These are phyloP conservation scores for Lycaena phlaeas DNA, from an alignment of 2,888 invertebrate species.

Conservation along the genomic window DNA sequence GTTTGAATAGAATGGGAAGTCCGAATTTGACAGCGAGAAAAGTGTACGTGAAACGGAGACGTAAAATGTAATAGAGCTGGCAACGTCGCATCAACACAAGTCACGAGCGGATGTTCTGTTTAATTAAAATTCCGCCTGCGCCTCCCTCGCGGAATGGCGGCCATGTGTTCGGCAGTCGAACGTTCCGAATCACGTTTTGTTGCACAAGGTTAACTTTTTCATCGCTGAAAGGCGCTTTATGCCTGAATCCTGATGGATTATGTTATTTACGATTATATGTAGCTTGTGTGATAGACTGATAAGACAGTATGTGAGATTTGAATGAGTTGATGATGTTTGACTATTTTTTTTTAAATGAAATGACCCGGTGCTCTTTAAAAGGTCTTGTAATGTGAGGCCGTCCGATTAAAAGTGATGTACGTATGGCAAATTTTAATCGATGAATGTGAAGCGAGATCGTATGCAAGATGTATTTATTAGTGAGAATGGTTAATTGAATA, in stretches of 20 bases:
- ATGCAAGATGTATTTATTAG: slow-evolving; percentile 67
- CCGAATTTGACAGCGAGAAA: background rate
- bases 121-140: slow-evolving; percentile 74
- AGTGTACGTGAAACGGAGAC: slow-evolving; percentile 42
- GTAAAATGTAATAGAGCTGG: slow-evolving; percentile 43
- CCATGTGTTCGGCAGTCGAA: slow-evolving; percentile 68
- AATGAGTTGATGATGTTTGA: slow-evolving; percentile 33
- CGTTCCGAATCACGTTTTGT: slow-evolving; percentile 65
- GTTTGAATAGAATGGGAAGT: slow-evolving; percentile 6
- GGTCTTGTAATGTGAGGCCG: slow-evolving; percentile 62
- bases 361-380: slow-evolving; percentile 69
- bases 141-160: slow-evolving; percentile 73
- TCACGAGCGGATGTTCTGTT: slow-evolving; percentile 72
- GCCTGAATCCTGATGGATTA: slow-evolving; percentile 43
- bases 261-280: slow-evolving; percentile 33
- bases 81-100: slow-evolving; percentile 57
- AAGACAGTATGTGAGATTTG: slow-evolving; percentile 36
- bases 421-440: slow-evolving; percentile 35
- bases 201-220: slow-evolving; percentile 67
- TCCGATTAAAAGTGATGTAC: slow-evolving; percentile 46
- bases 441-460: slow-evolving; percentile 37
- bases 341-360: slow-evolving; percentile 41
- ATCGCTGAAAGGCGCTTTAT: slow-evolving; percentile 40
- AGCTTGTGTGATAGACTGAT: slow-evolving; percentile 53
- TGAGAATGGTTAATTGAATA: slow-evolving; percentile 59